Evolutionary conservation across 2,113 vertebrate species (phyloP).

Genomic region (Phoxinus phoxinus): DNA sequence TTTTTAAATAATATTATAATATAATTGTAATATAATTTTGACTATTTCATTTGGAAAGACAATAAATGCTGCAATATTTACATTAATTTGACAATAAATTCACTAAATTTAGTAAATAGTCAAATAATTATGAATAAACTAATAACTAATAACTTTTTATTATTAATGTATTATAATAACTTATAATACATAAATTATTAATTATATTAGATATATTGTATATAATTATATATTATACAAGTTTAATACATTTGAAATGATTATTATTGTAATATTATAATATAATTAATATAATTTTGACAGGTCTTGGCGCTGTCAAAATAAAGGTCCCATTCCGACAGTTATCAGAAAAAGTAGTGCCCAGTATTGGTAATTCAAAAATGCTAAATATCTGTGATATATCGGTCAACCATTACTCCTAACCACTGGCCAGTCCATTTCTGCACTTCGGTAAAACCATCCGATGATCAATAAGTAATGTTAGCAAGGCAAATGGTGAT

Average conservation of each 20-base stretch:
- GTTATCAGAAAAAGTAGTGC: not conserved
- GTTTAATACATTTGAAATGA: not conserved
- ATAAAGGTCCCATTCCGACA: not conserved
- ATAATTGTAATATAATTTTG: too few relatives aligned
- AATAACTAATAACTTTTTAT: not conserved
- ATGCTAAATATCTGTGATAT: not conserved
- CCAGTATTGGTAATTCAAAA: not conserved
- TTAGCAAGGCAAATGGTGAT: not conserved
- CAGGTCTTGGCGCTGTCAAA: not conserved
- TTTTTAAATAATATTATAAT: too few relatives aligned
- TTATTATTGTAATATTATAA: not conserved
- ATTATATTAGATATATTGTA: too few relatives aligned
- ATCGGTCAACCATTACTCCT: not conserved
- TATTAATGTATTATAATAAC: not conserved
- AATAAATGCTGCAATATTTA: too few relatives aligned
- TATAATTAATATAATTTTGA: not conserved
- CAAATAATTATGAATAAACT: too few relatives aligned
- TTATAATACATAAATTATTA: too few relatives aligned
- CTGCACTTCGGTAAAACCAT: not conserved
- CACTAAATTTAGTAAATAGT: too few relatives aligned
- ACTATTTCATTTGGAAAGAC: too few relatives aligned
- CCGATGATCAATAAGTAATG: not conserved
- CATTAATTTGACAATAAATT: too few relatives aligned
- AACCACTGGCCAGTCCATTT: not conserved
- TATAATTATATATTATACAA: too few relatives aligned